Evolutionary conservation across 2,888 invertebrate species (phyloP), one percentile per base, ranked within the genome.

Genomic region (Deilephila porcellus): DNA sequence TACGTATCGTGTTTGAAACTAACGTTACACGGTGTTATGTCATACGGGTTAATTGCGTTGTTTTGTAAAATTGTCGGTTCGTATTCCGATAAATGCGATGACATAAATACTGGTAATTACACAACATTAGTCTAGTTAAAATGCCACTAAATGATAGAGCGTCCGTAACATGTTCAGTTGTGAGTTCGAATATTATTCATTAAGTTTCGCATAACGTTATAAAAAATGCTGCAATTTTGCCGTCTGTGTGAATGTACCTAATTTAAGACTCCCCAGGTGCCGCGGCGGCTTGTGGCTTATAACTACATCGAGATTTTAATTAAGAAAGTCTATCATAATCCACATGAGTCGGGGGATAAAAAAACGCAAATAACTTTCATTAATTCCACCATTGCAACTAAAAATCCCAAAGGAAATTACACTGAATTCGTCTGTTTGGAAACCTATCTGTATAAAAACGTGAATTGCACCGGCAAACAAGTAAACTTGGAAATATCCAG

Each of bases 211-310:
- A 56, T 56, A 56, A 56, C 19, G 19, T 56, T 56, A n/a, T n/a
- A 56, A 56, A 56, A n/a, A 56, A 6, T 45, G 37, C 29, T 67
- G 4, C 52, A 17, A 67, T 8, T 20, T 63, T n/a, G 6, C 82
- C 80, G 73, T 73, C 78, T 79, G 74, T 75, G 79, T 80, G 62
- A 63, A 73, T 80, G 82, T 78, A 76, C 80, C 83, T 91, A 90
- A 91, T 91, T 90, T 90, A 90, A 81, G 77, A 87, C 82, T 88
- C 86, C 90, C 89, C 93, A 93, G 93, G 93, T 91, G 91, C 89
- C 83, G 81, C 79, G 80, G 77, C 82, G 85, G 87, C 84, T 85
- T 85, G 87, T 85, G 89, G 91, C 90, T 91, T 91, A 89, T 85
- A 90, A 89, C 87, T 85, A 89, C 87, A 90, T 87, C 81, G 85